Conservation (phyloP, 2,113 vertebrate genomes). For the Acrocephalus arundinaceus region DNA sequence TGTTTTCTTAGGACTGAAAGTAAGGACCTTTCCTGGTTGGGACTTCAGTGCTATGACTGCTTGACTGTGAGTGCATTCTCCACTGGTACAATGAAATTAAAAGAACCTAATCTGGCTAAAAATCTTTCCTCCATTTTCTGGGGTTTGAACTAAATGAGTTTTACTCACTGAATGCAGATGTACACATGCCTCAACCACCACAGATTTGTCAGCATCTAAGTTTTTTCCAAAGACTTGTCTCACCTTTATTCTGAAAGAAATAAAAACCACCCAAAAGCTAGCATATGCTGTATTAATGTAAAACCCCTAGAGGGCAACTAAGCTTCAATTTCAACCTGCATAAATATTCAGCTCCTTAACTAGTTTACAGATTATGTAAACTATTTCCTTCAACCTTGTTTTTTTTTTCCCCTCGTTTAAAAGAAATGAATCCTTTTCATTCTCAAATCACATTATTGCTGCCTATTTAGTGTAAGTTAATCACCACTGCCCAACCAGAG, state of each 20-base stretch:
- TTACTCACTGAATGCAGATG: slow-evolving; percentile 12
- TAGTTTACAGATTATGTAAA: slow-evolving; percentile 54
- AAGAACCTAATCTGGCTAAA: background rate
- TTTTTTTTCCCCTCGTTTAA: slow-evolving; percentile 41
- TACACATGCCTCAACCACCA: slow-evolving; percentile 38
- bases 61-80: background rate
- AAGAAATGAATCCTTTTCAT: slow-evolving; percentile 68
- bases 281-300: slow-evolving; percentile 70
- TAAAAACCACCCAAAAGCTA: slow-evolving; percentile 17
- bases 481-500: slow-evolving; percentile 48
- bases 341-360: slow-evolving; percentile 61
- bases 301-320: slow-evolving; percentile 81
- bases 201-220: slow-evolving; percentile 16
- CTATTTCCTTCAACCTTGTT: slow-evolving; percentile 41
- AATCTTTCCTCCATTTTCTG: background rate
- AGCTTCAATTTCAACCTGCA: slow-evolving; percentile 69
- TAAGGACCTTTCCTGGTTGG: background rate
- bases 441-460: slow-evolving; percentile 67
- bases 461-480: slow-evolving; percentile 67
- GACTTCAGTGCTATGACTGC: background rate
- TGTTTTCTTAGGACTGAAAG: background rate
- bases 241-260: slow-evolving; percentile 29
- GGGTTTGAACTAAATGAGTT: background rate
- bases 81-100: background rate
- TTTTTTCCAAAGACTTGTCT: slow-evolving; percentile 51